A percentile compares a stretch with the other conserved stretches of the same genome.
Conservation (phyloP, 1,140 invertebrate genomes). For the Protaetia brevitarsis region DNA sequence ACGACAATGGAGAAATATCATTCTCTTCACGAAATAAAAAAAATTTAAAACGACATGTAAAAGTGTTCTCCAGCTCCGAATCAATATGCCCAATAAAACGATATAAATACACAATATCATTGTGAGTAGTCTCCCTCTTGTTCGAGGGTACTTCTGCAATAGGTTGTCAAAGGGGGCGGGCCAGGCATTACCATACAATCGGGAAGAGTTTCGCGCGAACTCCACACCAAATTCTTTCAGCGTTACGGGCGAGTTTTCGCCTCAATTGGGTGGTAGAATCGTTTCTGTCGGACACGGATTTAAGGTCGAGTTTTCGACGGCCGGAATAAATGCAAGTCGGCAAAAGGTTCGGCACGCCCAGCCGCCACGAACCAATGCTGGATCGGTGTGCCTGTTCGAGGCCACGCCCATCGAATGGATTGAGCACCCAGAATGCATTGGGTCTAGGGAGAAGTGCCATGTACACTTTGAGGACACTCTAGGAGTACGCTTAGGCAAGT, state of each 20-base stretch:
- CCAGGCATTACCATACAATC: conserved; percentile 20
- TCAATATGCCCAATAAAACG: conserved; percentile 50
- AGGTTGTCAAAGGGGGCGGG: conserved; percentile 25
- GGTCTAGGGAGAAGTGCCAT: conserved; percentile 47
- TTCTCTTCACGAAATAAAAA: background rate
- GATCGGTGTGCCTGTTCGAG: conserved; percentile 31
- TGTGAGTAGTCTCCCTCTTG: conserved; percentile 37
- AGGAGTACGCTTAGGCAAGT: conserved; percentile 51
- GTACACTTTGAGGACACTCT: conserved; percentile 51
- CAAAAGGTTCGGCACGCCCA: conserved; percentile 7
- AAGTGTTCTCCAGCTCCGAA: conserved; percentile 37
- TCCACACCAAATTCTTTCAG: background rate
- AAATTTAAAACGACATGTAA: conserved; percentile 36
- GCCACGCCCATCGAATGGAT: conserved; percentile 37
- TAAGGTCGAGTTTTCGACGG: background rate
- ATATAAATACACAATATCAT: conserved; percentile 48
- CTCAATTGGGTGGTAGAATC: background rate
- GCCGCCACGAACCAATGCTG: background rate
- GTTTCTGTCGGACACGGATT: background rate
- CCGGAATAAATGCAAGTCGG: conserved; percentile 20
- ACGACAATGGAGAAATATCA: conserved; percentile 6
- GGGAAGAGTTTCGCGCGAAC: background rate
- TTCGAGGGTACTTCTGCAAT: conserved; percentile 30
- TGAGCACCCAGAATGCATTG: conserved; percentile 47
- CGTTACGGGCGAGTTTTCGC: conserved; percentile 2